Percentiles rank a stretch among this genome's conserved stretches.
phyloP scores from a whole-genome alignment of 2,797 vertebrate genomes.

The Lagorchestes hirsutus region DNA sequence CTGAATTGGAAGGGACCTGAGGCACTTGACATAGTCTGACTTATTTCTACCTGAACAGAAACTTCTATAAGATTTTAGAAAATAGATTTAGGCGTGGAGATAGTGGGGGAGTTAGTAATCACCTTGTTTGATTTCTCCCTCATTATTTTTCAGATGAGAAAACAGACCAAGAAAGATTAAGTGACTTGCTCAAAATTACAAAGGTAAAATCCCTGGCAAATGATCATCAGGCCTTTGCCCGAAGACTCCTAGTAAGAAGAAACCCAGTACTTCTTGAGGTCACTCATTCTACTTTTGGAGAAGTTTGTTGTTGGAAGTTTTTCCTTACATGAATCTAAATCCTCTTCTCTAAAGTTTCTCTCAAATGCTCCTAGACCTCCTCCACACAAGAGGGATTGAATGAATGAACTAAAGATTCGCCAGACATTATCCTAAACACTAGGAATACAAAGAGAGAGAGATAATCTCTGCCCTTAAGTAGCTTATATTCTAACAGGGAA shows the following conservation, averaged over 20 bases:
- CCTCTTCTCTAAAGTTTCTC: neutral
- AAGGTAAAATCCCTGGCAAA: neutral
- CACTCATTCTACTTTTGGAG: neutral
- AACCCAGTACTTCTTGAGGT: neutral
- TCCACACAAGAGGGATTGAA: neutral
- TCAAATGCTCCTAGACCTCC: neutral
- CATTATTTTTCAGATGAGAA: constrained; percentile 1
- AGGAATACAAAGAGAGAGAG: neutral
- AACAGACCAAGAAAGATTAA: neutral
- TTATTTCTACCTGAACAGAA: neutral
- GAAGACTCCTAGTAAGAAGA: neutral
- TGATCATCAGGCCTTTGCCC: neutral
- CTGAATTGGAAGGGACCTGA: neutral
- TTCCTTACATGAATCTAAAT: neutral
- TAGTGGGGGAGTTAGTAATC: neutral
- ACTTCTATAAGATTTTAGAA: neutral
- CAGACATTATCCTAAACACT: neutral
- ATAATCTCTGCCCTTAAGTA: neutral
- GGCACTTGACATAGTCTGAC: neutral
- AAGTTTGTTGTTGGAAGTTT: neutral
- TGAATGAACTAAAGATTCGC: neutral
- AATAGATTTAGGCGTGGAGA: neutral
- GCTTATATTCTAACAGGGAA: neutral
- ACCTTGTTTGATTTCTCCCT: neutral
- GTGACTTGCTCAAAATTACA: neutral